These are phyloP conservation scores for Mamestra brassicae DNA, from an alignment of 2,888 invertebrate species.

Conservation along the genomic window DNA sequence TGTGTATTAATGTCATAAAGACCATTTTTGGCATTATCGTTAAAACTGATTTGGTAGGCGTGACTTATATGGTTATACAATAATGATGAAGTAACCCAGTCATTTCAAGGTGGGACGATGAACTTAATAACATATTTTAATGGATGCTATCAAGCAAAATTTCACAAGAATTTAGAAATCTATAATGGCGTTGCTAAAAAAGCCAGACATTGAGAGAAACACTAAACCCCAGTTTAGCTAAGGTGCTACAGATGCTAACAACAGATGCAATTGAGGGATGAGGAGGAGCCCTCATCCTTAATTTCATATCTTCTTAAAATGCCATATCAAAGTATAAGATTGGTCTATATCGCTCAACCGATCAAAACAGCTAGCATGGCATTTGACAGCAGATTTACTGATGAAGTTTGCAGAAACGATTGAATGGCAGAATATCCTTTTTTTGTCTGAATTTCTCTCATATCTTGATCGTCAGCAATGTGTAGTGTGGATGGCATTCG, in stretches of 20 bases:
- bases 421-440: not conserved
- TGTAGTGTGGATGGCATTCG: not conserved
- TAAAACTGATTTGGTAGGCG: constrained; percentile 69
- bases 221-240: not conserved
- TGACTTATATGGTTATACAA: constrained; percentile 68
- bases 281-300: not conserved
- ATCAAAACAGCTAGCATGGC: constrained; percentile 21
- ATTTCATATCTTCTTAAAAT: constrained; percentile 4
- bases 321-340: constrained; percentile 6
- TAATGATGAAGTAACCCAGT: constrained; percentile 67
- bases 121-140: constrained; percentile 60
- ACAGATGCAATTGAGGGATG: too few species aligned
- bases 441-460: constrained; percentile 1
- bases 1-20: constrained; percentile 40
- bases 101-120: constrained; percentile 73
- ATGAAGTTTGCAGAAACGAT: constrained; percentile 9
- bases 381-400: constrained; percentile 37
- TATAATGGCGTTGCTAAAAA: not conserved
- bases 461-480: constrained; percentile 16
- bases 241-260: too few species aligned
- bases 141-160: constrained; percentile 3
- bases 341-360: not conserved
- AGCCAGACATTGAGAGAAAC: not conserved
- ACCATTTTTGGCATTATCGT: constrained; percentile 47
- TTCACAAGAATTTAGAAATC: constrained; percentile 27